phyloP scores from a whole-genome alignment of 1,140 invertebrate species.

The Scylla paramamosain region DNA sequence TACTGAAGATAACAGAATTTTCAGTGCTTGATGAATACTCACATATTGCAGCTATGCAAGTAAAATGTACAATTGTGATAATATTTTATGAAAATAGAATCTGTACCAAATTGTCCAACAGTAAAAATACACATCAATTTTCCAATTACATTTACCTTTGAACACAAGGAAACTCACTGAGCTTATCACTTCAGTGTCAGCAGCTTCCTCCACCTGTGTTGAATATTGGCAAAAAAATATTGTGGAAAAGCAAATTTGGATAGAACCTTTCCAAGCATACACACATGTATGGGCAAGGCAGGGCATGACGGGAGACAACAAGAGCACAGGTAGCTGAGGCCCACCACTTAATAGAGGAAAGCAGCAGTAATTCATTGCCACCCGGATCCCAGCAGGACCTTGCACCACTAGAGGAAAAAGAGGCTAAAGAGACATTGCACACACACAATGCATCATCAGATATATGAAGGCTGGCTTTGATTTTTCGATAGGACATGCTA shows the following conservation, averaged over 20 bases:
- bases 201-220: background rate
- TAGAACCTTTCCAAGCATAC: background rate
- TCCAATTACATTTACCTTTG: background rate
- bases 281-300: background rate
- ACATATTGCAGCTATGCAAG: background rate
- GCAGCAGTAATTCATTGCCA: background rate
- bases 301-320: background rate
- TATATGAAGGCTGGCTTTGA: too few relatives aligned
- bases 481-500: too few relatives aligned
- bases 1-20: background rate
- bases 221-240: background rate
- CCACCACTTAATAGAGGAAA: background rate
- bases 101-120: background rate
- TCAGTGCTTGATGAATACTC: background rate
- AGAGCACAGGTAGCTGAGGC: background rate
- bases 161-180: slow-evolving; percentile 11
- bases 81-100: slow-evolving; percentile 25
- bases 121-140: background rate
- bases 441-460: background rate
- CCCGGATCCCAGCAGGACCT: background rate
- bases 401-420: background rate
- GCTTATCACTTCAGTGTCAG: background rate
- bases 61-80: slow-evolving; percentile 1
- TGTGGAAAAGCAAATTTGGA: background rate
- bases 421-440: background rate